Evolutionary conservation across 2,888 invertebrate species (phyloP).

Genomic region (Empis stercorea): DNA sequence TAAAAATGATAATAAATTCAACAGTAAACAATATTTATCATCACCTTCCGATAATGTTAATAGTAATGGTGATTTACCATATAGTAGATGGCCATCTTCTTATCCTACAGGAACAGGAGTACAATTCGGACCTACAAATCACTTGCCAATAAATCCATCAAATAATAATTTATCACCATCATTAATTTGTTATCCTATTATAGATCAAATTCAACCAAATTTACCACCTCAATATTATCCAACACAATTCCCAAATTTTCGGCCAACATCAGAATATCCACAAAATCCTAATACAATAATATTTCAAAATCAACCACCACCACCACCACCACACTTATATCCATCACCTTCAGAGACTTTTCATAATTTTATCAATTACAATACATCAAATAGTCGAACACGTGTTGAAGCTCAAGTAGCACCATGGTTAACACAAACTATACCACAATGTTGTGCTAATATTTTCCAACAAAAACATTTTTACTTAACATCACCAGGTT

Average conservation of each 20-base stretch:
- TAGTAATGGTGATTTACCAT: too few species aligned
- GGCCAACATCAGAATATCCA: neutral
- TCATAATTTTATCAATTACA: too few species aligned
- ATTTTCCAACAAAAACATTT: conserved; percentile 37
- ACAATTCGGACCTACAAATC: too few species aligned
- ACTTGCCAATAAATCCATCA: too few species aligned
- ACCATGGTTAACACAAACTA: conserved; percentile 4
- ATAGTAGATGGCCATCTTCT: too few species aligned
- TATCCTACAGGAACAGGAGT: too few species aligned
- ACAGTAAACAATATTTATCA: conserved; percentile 7
- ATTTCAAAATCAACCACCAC: neutral
- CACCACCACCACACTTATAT: neutral
- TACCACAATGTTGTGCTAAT: conserved; percentile 32
- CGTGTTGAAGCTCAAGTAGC: neutral
- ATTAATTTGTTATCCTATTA: neutral
- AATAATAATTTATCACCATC: too few species aligned
- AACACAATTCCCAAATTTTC: neutral
- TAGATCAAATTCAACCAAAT: neutral
- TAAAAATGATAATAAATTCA: conserved; percentile 1
- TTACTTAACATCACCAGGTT: conserved; percentile 43
- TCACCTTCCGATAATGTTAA: neutral
- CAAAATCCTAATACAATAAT: neutral
- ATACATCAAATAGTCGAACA: neutral
- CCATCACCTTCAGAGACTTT: neutral
- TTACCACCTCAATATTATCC: neutral